Base-by-base conservation (phyloP, 2,797 vertebrate genomes). In the Pelodytes ibericus region DNA sequence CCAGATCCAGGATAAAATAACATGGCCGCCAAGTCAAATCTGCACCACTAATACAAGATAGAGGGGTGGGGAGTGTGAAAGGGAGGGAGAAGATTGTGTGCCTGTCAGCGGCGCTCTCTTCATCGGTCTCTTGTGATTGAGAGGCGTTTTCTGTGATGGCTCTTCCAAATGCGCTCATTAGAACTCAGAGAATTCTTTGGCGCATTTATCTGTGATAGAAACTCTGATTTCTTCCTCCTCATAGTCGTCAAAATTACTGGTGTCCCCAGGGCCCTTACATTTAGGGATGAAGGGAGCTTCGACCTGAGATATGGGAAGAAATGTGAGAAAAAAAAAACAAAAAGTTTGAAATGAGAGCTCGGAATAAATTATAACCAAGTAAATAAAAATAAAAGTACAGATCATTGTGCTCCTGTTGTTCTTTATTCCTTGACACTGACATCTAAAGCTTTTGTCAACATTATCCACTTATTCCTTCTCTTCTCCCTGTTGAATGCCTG, bases 231-330 rank as follows among this genome's bases (percentile, higher is more conserved):
- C 95, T 86, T 96, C 95, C 80, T 97, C 95, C 80, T 97, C 95
- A 16, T 97, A 97, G 87, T 96, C 95, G 1, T 97, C 95, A 25
- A 97, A 97, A 90, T 97, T 95, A 91, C 95, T 97, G 80, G 94
- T 95, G 91, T 96, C 95, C 5, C 95, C 95, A 0, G 95, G 94
- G 81, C 95, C 95, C 90, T 96, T 95, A 86, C 93, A 96, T 88
- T 97, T 95, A 81, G 95, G 95, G 84, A 96, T 92, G 78, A 97
- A 97, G 7, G 95, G 95, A 80, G 95, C 94, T 86, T 97, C 95
- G 85, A 96, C 93, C 93, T 95, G 31, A 70, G 11, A 41, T 4
- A 71, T 27, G 70, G 3, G n/a, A n/a, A n/a, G n/a, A n/a, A n/a
- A n/a, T n/a, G n/a, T n/a, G n/a, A n/a, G n/a, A n/a, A n/a, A n/a